These are phyloP conservation scores for Acinonyx jubatus DNA, from an alignment of 2,113 vertebrate species.

Conservation along the genomic window DNA sequence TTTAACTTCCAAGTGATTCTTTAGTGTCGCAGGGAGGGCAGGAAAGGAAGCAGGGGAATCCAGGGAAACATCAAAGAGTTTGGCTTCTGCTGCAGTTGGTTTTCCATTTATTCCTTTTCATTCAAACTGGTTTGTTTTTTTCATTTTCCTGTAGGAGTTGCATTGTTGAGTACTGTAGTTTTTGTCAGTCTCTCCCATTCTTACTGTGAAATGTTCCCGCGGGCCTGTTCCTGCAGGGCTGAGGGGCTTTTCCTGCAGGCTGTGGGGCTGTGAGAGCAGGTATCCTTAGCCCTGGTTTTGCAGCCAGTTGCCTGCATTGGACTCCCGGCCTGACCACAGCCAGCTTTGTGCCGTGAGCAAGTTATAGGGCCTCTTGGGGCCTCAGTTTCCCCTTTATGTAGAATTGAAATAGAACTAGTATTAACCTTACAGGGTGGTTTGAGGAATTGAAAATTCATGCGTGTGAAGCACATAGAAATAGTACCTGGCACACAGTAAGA, in stretches of 20 bases:
- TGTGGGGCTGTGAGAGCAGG: accelerated
- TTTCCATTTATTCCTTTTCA: not conserved
- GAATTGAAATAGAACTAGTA: not conserved
- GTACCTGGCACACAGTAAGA: not conserved
- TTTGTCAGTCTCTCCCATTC: not conserved
- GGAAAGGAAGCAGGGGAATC: not conserved
- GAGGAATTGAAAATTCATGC: not conserved
- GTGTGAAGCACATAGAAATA: not conserved
- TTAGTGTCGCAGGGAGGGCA: not conserved
- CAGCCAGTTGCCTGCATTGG: not conserved
- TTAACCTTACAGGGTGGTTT: not conserved
- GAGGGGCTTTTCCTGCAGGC: too few relatives aligned
- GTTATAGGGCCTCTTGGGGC: not conserved
- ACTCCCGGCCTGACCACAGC: accelerated
- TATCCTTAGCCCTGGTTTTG: too few relatives aligned
- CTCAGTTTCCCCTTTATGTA: not conserved
- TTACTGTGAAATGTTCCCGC: not conserved
- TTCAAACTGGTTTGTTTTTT: not conserved
- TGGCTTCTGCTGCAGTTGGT: not conserved
- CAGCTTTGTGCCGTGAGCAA: not conserved
- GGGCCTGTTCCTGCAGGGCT: not conserved
- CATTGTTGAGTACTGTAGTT: accelerated
- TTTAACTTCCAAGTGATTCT: not conserved
- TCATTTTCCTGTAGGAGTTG: not conserved
- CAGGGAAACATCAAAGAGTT: not conserved